phyloP scores from a whole-genome alignment of 2,797 vertebrate species.

The Tadarida brasiliensis region DNA sequence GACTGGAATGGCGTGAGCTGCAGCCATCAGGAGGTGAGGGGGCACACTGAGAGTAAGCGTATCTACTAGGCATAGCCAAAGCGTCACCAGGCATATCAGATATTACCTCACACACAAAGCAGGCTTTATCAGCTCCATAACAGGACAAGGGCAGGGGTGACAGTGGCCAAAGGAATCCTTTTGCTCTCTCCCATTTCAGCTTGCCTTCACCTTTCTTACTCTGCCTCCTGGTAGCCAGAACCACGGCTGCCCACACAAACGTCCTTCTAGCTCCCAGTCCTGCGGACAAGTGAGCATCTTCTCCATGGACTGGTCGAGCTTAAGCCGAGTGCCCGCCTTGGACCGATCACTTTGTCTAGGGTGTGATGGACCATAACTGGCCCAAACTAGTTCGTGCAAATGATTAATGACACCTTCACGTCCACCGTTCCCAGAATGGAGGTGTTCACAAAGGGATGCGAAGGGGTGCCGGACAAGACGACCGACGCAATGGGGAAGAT shows the following conservation, averaged over 20 bases:
- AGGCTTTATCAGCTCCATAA: not conserved
- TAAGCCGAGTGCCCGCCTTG: not conserved
- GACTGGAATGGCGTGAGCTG: not conserved
- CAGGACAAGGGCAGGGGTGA: not conserved
- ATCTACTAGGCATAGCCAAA: not conserved
- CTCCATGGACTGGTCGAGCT: not conserved
- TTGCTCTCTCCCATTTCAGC: not conserved
- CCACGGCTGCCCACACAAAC: not conserved
- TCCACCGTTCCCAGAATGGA: not conserved
- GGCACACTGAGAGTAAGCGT: not conserved
- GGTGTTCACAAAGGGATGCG: not conserved
- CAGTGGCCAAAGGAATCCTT: not conserved
- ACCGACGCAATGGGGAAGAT: accelerated
- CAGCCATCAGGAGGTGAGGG: accelerated
- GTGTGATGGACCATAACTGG: not conserved
- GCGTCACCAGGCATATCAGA: too few species aligned
- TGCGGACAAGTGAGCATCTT: not conserved
- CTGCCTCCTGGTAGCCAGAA: not conserved
- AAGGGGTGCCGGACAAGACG: not conserved
- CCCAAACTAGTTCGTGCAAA: not conserved
- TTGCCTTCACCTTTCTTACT: not conserved
- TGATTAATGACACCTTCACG: not conserved
- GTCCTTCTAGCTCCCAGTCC: not conserved
- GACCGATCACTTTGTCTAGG: not conserved
- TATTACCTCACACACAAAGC: not conserved